A percentile compares a stretch with the other conserved stretches of the same genome.
Evolutionary conservation across 2,888 invertebrate genomes (phyloP).

Genomic region (Halictus ligatus): DNA sequence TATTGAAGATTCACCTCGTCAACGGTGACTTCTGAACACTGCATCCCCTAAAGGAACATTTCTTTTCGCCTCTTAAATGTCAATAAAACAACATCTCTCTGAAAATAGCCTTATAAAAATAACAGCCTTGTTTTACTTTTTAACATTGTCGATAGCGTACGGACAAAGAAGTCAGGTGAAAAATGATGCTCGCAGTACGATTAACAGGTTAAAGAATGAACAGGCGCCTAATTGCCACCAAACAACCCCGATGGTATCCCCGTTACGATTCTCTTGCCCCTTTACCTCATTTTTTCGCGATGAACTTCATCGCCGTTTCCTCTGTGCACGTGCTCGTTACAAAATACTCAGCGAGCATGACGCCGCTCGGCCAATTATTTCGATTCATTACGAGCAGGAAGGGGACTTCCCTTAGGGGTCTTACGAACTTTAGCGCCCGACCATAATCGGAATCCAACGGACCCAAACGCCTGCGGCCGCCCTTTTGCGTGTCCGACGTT

Average conservation of each 20-base stretch:
- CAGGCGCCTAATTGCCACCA: background rate
- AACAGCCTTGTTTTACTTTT: background rate
- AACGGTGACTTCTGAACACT: no score
- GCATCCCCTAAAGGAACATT: no score
- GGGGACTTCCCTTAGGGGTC: slow-evolving; percentile 76
- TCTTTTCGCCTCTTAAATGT: no score
- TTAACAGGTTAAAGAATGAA: background rate
- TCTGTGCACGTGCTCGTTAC: slow-evolving; percentile 68
- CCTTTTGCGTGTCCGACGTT: slow-evolving; percentile 29
- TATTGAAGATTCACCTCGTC: no score
- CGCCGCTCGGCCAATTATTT: slow-evolving; percentile 72
- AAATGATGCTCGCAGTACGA: background rate
- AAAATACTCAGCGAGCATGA: slow-evolving; percentile 69
- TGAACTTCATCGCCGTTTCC: slow-evolving; percentile 59
- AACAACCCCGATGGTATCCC: background rate
- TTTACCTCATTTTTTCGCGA: slow-evolving; percentile 32
- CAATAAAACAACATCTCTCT: background rate
- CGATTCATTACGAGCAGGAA: slow-evolving; percentile 81
- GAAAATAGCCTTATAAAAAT: background rate
- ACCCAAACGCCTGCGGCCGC: slow-evolving; percentile 68
- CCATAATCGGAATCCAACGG: slow-evolving; percentile 65
- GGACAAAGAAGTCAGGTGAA: background rate
- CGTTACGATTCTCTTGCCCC: background rate
- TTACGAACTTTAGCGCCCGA: slow-evolving; percentile 48
- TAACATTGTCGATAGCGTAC: background rate